Base-by-base conservation (phyloP, 2,113 vertebrate genomes). In the Muntiacus muntjak region DNA sequence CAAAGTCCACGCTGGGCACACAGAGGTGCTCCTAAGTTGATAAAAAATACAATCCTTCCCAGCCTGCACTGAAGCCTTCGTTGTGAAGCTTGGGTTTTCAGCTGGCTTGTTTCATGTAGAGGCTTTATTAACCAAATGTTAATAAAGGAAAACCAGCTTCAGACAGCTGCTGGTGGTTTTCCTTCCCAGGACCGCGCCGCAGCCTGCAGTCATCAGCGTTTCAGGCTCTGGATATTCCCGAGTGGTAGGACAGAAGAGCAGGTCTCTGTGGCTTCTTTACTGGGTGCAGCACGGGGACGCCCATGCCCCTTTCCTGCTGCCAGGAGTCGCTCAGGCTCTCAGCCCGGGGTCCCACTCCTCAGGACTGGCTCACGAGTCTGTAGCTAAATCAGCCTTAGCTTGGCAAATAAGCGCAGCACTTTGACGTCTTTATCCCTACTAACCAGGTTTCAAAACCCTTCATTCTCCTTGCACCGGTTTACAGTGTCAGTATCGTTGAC, bases 161-260 rank as follows among this genome's bases (percentile, higher is more conserved):
- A 67, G 83, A 52, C 79, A 94, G 79, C 95, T 82, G 89, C 52
- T 87, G 79, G 30, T 86, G 79, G 71, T 95, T 94, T 94, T 89
- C 92, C 83, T 95, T 79, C 87, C 58, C 58, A 30, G 4, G 86
- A 23, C 26, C 67, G 43, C 3, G 1, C 74, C 0, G 0, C 9
- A 19, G 47, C 47, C 74, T 85, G 28, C 1, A 10, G 54, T 85
- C 93, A 81, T 94, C 89, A 95, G 81, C 89, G 54, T 87, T 55
- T 76, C 95, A 86, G 64, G 54, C 81, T 95, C 45, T 89, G 71
- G 64, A 30, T 74, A 17, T 83, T 86, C 67, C 15, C 57, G 40
- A 79, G 47, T 58, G 74, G 89, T 47, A 91, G 62, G 30, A n/a
- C 36, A 40, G 57, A 25, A 21, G 21, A 92, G 43, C 11, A 87